phyloP scores from a whole-genome alignment of 2,113 vertebrate species.

The Eurystomus gularis region DNA sequence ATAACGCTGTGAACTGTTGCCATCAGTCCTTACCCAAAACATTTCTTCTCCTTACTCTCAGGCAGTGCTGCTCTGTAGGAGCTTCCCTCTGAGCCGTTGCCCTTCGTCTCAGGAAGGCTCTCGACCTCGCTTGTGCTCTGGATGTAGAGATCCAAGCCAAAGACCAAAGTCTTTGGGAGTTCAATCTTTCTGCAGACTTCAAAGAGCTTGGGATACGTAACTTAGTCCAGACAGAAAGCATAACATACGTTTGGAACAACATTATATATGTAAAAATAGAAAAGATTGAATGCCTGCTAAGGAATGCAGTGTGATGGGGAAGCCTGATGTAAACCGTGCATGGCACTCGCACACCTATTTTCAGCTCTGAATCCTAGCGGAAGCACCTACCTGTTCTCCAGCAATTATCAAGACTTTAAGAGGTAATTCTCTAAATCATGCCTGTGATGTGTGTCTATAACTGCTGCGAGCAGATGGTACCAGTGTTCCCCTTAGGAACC shows the following conservation, averaged over 20 bases:
- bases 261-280: neutral
- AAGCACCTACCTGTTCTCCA: neutral
- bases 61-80: neutral
- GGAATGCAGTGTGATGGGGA: neutral
- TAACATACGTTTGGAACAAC: neutral
- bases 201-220: constrained; percentile 1
- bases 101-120: neutral
- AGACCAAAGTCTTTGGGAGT: constrained; percentile 10
- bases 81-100: neutral
- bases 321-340: neutral
- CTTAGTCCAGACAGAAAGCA: constrained; percentile 34
- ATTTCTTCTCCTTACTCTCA: constrained; percentile 5
- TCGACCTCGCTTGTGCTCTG: neutral
- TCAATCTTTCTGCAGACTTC: constrained; percentile 12
- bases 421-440: neutral
- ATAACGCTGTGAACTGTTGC: constrained; percentile 57
- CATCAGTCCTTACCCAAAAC: constrained; percentile 52
- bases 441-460: neutral
- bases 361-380: neutral
- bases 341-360: neutral
- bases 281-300: neutral
- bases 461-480: neutral
- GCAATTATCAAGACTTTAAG: neutral
- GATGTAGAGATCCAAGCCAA: neutral
- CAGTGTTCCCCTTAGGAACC: neutral